Evolutionary conservation across 1,140 invertebrate genomes (phyloP), one percentile per base, ranked within the genome.

Genomic region (Euglossa dilemma): DNA sequence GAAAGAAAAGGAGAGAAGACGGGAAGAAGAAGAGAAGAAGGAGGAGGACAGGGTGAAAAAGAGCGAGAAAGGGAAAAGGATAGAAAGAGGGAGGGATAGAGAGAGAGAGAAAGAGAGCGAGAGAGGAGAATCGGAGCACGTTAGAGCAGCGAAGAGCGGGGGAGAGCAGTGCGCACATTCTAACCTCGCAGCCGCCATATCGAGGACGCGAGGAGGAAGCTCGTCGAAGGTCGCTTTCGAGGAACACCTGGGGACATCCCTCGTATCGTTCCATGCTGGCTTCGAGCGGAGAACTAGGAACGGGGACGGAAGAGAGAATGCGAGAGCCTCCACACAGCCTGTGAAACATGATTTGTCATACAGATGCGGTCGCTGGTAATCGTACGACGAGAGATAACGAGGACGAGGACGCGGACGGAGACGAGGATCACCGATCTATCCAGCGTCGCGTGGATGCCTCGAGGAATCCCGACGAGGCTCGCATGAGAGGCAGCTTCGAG

Each of bases 271-370:
- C 80, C 79, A 89, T 89, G 87, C 83, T 85, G 86, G 63, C 81
- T 89, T 85, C 82, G 85, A 78, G 63, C 85, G 87, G 73, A 72
- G 74, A 69, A 79, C 73, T 66, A 73, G 50, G 63, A 70, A 25
- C 85, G 72, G 69, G 56, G 50, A 88, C 78, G 87, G 87, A 91
- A 87, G 89, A 90, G 83, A 93, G 89, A 92, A 93, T 93, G 92
- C 90, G 83, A 93, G 91, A 91, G 84, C 89, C 87, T 88, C 88
- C 72, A 78, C 79, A 89, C 81, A 91, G 87, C 61, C 87, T 88
- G 93, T 93, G 93, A 94, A 74, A 92, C 93, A 93, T 93, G 92
- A 92, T 91, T 93, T 91, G 92, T 91, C 86, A 91, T 88, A 90
- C 90, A 90, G 87, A 92, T 92, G 92, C 87, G 79, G 87, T 85